Evolutionary conservation across 2,113 vertebrate species (phyloP), one percentile per base, ranked within the genome.

Genomic region (Thamnaconus septentrionalis): DNA sequence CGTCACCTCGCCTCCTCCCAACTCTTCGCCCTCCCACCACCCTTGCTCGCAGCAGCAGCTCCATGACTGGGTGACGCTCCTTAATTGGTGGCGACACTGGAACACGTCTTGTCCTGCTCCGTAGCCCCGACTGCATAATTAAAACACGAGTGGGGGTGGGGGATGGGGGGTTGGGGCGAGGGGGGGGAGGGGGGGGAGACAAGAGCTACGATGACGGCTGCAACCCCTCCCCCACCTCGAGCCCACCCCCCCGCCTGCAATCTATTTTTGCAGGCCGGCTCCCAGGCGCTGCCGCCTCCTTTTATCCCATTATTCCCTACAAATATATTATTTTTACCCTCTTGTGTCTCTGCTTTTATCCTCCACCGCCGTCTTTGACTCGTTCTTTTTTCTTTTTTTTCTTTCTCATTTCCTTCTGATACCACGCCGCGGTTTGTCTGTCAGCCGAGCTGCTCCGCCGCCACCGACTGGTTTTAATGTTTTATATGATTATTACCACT

Each of bases 81-180:
- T 83, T 87, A 84, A 90, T 87, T 85, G 84, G 83, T 72, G 70
- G 80, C 70, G 73, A 82, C 84, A 81, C 83, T 71, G 78, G 85
- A 88, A 85, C 83, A 72, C 81, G 86, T 81, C 75, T 55, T 83
- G 75, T 83, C 85, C 76, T 84, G 82, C 82, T 82, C 79, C 73
- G 72, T 75, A 82, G 76, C 75, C 81, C 79, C 76, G 69, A 69
- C 71, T 71, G 77, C 78, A 73, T 87, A 85, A 86, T 86, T 84
- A 85, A 81, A 77, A 85, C 77, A 75, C 71, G 83, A 78, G 80
- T 75, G 76, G 82, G 71, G 76, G 18, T 31, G 18, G 18, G 1
- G 18, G 2, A 75, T 83, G 71, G 76, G n/a, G n/a, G n/a, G n/a
- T n/a, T n/a, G n/a, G n/a, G n/a, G n/a, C n/a, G n/a, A 73, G 82